These are phyloP conservation scores for Spodoptera littoralis DNA, from an alignment of 2,888 invertebrate genomes.

Conservation along the genomic window DNA sequence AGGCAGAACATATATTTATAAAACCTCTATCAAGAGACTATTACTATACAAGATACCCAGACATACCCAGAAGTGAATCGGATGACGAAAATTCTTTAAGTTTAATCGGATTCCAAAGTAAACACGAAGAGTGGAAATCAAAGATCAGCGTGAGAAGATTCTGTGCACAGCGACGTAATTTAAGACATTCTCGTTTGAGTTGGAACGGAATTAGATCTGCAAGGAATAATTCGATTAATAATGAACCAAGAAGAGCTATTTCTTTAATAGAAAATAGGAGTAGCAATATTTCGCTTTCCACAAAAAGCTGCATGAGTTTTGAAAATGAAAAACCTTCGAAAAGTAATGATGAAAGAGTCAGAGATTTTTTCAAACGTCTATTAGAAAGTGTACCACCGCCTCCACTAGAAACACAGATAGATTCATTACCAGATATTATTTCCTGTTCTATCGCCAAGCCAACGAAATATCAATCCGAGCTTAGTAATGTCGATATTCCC, in stretches of 20 bases:
- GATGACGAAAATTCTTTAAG: conserved; percentile 81
- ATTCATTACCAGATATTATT: conserved; percentile 36
- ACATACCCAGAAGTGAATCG: conserved; percentile 84
- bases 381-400: conserved; percentile 78
- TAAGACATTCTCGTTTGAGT: conserved; percentile 59
- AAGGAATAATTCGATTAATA: conserved; percentile 62
- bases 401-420: conserved; percentile 66
- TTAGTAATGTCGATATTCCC: conserved; percentile 72
- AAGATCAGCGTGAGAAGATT: conserved; percentile 74
- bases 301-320: conserved; percentile 5
- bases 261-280: conserved; percentile 59
- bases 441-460: conserved; percentile 50
- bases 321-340: conserved; percentile 27
- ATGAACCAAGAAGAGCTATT: conserved; percentile 61
- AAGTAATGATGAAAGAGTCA: conserved; percentile 70
- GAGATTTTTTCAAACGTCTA: conserved; percentile 74
- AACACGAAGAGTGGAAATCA: conserved; percentile 79
- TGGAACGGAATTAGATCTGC: conserved; percentile 59
- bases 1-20: conserved; percentile 72
- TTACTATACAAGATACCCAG: conserved; percentile 81
- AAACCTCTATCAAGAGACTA: conserved; percentile 81
- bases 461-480: conserved; percentile 56
- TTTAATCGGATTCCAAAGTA: conserved; percentile 75
- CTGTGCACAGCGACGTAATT: conserved; percentile 68
- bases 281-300: conserved; percentile 2